These are phyloP conservation scores for Xestobium rufovillosum DNA, from an alignment of 2,888 invertebrate species.

Conservation along the genomic window DNA sequence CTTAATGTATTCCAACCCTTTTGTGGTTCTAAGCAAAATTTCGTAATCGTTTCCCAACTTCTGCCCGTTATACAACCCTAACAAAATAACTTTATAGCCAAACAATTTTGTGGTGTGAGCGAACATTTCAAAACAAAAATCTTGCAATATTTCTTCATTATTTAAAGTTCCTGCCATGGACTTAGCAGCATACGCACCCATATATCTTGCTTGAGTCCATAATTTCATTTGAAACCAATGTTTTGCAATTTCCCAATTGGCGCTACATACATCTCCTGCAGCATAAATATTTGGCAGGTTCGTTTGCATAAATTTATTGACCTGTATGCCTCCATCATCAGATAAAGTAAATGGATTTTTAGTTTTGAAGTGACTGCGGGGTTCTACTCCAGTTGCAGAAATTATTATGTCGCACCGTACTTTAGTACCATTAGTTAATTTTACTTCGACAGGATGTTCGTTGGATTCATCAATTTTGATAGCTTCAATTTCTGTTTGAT, in stretches of 20 bases:
- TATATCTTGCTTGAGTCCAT: slow-evolving; percentile 98
- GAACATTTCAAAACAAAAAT: slow-evolving; percentile 97
- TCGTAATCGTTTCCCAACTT: slow-evolving; percentile 74
- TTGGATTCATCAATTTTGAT: slow-evolving; percentile 38
- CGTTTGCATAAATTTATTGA: slow-evolving; percentile 82
- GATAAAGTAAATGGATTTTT: slow-evolving; percentile 48
- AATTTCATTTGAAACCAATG: slow-evolving; percentile 94
- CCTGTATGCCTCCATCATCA: slow-evolving; percentile 74
- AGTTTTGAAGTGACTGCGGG: slow-evolving; percentile 54
- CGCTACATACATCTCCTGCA: slow-evolving; percentile 89
- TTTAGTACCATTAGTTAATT: slow-evolving; percentile 63
- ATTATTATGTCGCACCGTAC: slow-evolving; percentile 84
- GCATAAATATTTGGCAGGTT: slow-evolving; percentile 74
- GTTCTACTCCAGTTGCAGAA: slow-evolving; percentile 90
- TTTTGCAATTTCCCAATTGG: slow-evolving; percentile 66
- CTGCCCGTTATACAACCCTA: slow-evolving; percentile 92
- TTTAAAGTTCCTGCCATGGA: slow-evolving; percentile 65
- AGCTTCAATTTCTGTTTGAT: slow-evolving; percentile 50
- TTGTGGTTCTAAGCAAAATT: slow-evolving; percentile 75
- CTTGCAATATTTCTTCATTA: slow-evolving; percentile 64
- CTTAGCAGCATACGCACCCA: slow-evolving; percentile 91
- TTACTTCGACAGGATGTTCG: slow-evolving; percentile 63
- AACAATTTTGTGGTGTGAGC: slow-evolving; percentile 94
- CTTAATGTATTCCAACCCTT: slow-evolving; percentile 76
- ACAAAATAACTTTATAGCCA: slow-evolving; percentile 83